Evolutionary conservation across 2,113 vertebrate genomes (phyloP).

Genomic region (Ancistrus triradiatus): DNA sequence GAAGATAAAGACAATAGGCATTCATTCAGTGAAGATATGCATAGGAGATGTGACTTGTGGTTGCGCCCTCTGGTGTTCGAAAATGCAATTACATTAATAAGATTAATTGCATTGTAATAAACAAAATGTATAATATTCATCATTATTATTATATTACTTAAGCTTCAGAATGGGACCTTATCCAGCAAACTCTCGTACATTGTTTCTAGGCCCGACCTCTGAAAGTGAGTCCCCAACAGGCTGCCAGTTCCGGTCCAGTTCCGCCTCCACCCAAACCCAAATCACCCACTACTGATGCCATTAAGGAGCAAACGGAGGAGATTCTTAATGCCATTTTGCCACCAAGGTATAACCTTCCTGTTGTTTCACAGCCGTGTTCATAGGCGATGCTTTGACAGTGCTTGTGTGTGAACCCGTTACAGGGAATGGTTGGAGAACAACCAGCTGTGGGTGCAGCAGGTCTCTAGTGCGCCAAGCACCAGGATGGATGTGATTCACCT

Average conservation of each 20-base stretch:
- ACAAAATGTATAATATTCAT: too few relatives aligned
- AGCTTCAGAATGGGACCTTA: too few relatives aligned
- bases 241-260: slow-evolving; percentile 54
- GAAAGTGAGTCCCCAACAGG: slow-evolving; percentile 62
- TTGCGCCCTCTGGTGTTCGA: too few relatives aligned
- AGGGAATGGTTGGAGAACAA: slow-evolving; percentile 83
- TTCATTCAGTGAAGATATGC: too few relatives aligned
- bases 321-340: slow-evolving; percentile 85
- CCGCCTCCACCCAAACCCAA: slow-evolving; percentile 75
- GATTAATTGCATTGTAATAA: too few relatives aligned
- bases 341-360: slow-evolving; percentile 71
- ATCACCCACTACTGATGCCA: slow-evolving; percentile 49
- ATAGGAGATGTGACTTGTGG: too few relatives aligned
- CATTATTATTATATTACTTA: too few relatives aligned
- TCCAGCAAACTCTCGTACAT: not conserved
- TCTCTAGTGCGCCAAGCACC: slow-evolving; percentile 83
- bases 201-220: slow-evolving; percentile 66
- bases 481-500: slow-evolving; percentile 81
- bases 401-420: not conserved
- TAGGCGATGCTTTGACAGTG: not conserved
- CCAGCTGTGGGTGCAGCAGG: slow-evolving; percentile 85
- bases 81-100: too few relatives aligned
- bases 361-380: not conserved
- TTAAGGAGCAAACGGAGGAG: slow-evolving; percentile 73
- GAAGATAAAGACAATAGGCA: too few relatives aligned